phyloP scores from a whole-genome alignment of 2,113 vertebrate species.

The Acanthochromis polyacanthus region DNA sequence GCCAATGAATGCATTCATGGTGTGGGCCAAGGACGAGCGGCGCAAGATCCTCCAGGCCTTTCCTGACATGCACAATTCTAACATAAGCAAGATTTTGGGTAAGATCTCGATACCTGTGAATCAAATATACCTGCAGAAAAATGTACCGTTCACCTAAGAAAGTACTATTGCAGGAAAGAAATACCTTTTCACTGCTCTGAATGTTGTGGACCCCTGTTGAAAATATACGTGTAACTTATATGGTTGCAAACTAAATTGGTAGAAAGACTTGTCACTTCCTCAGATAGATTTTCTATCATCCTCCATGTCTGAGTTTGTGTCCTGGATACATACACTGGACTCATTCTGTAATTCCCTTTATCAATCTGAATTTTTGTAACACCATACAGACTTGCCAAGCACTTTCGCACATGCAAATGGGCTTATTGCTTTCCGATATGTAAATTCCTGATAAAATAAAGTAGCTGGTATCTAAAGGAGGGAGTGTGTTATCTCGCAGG shows the following conservation, averaged over 20 bases:
- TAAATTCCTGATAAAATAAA: constrained; percentile 29
- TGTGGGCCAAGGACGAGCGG: constrained; percentile 99
- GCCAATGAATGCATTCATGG: constrained; percentile 99
- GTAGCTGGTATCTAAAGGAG: constrained; percentile 20
- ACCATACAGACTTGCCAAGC: not conserved
- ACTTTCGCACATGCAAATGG: not conserved
- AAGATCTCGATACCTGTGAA: constrained; percentile 68
- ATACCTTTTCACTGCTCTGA: not conserved
- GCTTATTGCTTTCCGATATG: constrained; percentile 7
- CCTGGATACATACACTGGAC: not conserved
- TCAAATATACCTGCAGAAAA: not conserved
- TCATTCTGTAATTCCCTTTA: not conserved
- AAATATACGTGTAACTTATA: not conserved
- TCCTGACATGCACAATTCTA: constrained; percentile 99
- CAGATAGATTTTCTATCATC: too few relatives aligned
- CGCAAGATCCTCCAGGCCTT: constrained; percentile 99
- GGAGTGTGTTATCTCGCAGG: constrained; percentile 48
- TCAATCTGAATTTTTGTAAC: constrained; percentile 5
- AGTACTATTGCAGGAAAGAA: not conserved
- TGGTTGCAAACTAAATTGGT: not conserved
- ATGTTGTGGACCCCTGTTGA: not conserved
- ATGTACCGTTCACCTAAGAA: not conserved
- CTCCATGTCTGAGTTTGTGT: not conserved
- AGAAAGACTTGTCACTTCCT: not conserved
- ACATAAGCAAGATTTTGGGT: constrained; percentile 99